Base-by-base conservation (phyloP, 2,797 vertebrate genomes). In the Malurus splendens region DNA sequence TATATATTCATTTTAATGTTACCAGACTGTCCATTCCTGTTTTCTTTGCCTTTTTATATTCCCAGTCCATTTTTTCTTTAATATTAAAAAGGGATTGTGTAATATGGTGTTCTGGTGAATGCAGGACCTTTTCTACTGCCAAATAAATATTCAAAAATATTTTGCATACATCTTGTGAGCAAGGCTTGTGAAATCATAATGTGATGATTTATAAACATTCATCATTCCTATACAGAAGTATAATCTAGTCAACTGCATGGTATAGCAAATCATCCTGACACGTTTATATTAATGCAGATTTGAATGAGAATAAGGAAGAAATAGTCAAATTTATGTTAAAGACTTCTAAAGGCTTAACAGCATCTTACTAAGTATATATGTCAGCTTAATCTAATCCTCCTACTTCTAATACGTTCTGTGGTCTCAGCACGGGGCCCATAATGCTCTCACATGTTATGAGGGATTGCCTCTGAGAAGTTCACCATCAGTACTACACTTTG, bases 261-360 rank as follows among this genome's bases (percentile, higher is more conserved):
- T 89, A 93, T 27, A 92, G 88, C 84, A 93, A 96, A 95, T 94
- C 32, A 47, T 94, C 57, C 87, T 93, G 93, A 95, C 90, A 91
- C 4, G 0, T 95, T 94, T 94, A 83, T 94, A 94, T 94, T 93
- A 96, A 94, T 90, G 77, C 80, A 90, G 64, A 95, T 95, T 92
- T 85, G 93, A 96, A 95, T 95, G 57, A 94, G 89, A 93, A 90
- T 86, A 87, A 72, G 90, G 89, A 93, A 94, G 87, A 95, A 96
- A 94, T 85, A 95, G 92, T 71, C 82, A 95, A 96, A 96, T 95
- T 95, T 95, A 96, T 96, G 94, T 93, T 94, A 95, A 96, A 93
- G 72, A 94, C 92, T 94, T 94, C 94, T 93, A 94, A 93, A 92
- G 66, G 86, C 88, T 88, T 95, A 95, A 88, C 88, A 94, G 80